Conservation (phyloP, 1,140 invertebrate species). For the Campoletis sonorensis region DNA sequence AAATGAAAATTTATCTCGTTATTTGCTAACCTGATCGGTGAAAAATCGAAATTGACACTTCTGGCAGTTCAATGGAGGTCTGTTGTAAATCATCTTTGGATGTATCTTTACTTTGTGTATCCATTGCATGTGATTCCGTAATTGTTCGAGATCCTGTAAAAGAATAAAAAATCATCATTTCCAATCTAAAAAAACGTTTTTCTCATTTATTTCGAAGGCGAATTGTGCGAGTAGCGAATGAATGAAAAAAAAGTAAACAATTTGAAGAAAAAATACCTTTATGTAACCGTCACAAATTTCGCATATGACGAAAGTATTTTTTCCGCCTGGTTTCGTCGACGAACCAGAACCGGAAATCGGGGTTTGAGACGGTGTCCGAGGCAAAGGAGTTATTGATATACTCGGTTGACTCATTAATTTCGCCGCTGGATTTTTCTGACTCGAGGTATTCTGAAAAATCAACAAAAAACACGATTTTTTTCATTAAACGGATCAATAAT, state of each 20-base stretch:
- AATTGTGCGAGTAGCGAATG: too few relatives aligned
- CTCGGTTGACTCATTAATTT: slow-evolving; percentile 86
- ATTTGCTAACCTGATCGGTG: slow-evolving; percentile 81
- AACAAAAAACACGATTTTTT: neutral
- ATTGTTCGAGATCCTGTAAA: slow-evolving; percentile 88
- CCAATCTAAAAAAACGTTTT: neutral
- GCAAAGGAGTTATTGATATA: slow-evolving; percentile 93
- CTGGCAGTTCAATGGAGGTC: slow-evolving; percentile 95
- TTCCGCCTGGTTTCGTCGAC: slow-evolving; percentile 77
- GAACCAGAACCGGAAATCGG: slow-evolving; percentile 73
- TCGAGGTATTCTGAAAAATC: slow-evolving; percentile 76
- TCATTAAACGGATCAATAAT: neutral
- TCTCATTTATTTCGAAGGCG: too few relatives aligned
- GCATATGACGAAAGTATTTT: slow-evolving; percentile 93
- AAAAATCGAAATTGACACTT: slow-evolving; percentile 95
- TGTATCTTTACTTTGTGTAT: slow-evolving; percentile 98
- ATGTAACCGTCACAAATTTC: slow-evolving; percentile 97
- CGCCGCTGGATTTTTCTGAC: slow-evolving; percentile 73
- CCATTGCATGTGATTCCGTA: slow-evolving; percentile 96
- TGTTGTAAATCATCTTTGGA: slow-evolving; percentile 96
- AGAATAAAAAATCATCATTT: neutral
- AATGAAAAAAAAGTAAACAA: neutral
- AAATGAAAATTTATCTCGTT: neutral
- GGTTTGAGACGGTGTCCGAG: slow-evolving; percentile 79
- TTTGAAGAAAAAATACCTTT: slow-evolving; percentile 77